Conservation (phyloP, 1,140 invertebrate genomes). For the Drosophila orena region DNA sequence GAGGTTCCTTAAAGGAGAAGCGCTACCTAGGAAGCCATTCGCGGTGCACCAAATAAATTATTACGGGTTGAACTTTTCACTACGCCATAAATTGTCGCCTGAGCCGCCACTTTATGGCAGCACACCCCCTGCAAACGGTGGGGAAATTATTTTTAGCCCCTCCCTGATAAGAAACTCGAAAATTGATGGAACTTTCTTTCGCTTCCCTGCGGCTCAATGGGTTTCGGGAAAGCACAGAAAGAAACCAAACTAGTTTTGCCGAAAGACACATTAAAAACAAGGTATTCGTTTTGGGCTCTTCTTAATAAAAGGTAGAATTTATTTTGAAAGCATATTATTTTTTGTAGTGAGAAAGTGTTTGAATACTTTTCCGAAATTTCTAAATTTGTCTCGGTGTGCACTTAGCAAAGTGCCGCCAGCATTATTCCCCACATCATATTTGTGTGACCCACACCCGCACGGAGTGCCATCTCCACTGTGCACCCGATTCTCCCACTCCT, state of each 20-base stretch:
- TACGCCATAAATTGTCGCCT: constrained; percentile 34
- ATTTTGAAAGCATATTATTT: too few relatives aligned
- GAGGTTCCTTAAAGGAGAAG: constrained; percentile 12
- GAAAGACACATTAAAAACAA: too few relatives aligned
- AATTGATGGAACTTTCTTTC: constrained; percentile 39
- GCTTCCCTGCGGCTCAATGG: constrained; percentile 27
- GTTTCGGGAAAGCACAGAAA: constrained; percentile 3
- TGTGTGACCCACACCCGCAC: constrained; percentile 64
- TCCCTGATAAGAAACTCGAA: constrained; percentile 43
- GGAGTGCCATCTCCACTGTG: constrained; percentile 2
- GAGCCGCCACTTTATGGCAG: constrained; percentile 18
- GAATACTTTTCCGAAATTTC: neutral
- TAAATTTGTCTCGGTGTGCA: constrained; percentile 28
- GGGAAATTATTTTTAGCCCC: constrained; percentile 49
- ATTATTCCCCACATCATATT: constrained; percentile 69
- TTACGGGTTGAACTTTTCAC: constrained; percentile 11
- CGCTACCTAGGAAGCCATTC: constrained; percentile 1
- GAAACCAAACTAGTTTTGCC: neutral
- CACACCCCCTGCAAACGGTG: constrained; percentile 15
- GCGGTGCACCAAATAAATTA: constrained; percentile 7
- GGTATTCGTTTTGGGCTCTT: neutral
- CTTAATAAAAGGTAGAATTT: neutral
- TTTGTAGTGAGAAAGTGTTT: too few relatives aligned
- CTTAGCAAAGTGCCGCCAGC: constrained; percentile 73
- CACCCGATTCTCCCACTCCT: neutral